Evolutionary conservation across 2,113 vertebrate species (phyloP), one percentile per base, ranked within the genome.

Genomic region (Otolemur garnettii): DNA sequence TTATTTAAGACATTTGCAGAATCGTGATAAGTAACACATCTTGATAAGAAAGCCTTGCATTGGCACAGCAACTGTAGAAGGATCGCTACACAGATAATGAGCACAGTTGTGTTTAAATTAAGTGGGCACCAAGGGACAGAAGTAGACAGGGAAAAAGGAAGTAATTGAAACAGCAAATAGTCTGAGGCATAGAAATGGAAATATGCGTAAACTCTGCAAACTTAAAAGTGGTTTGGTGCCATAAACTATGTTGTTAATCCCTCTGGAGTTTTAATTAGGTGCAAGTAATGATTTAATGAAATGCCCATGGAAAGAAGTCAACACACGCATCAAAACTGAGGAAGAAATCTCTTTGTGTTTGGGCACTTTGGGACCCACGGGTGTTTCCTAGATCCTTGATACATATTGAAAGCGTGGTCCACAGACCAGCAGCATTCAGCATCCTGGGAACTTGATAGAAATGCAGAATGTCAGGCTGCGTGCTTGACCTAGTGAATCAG

Each of bases 1-100:
- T 80, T 96, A 91, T 75, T 96, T 81, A 72, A 92, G 87, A 87
- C 89, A 68, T 95, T 96, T 96, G 92, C 38, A 74, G 55, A 84
- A 26, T 95, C 80, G 12, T 57, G 87, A 87, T 97, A 98, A 96
- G 94, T 96, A 53, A 66, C 87, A 93, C 59, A 84, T 95, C 95
- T 90, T 90, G 96, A 93, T 98, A 96, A 97, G 92, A 87, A 94
- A 79, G 71, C 0, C 86, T 93, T 24, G 24, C n/a, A 0, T 45
- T 93, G 93, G 90, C 89, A 91, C 50, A 95, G 42, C 22, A 13
- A 66, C 74, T 91, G 86, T 38, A 45, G 71, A 93, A 94, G 42
- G 93, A 83, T 64, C 55, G 45, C 55, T 18, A 7, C 13, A 24
- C 57, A 66, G 85, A 92, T 75, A 92, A 92, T 62, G 74, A 64